Evolutionary conservation across 2,888 invertebrate genomes (phyloP).

Genomic region (Mimumesa dahlbomi): DNA sequence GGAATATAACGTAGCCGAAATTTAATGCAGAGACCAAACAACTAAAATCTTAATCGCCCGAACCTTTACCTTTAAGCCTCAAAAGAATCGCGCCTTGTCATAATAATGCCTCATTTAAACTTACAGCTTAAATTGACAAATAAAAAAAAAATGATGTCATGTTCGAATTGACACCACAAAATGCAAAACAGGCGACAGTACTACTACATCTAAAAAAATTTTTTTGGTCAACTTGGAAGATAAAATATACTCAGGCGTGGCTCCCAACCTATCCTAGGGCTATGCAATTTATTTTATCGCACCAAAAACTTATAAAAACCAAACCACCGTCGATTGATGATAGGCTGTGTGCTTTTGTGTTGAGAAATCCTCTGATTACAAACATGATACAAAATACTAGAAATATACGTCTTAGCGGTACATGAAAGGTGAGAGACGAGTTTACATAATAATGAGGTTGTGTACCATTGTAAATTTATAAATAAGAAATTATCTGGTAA

Average conservation of each 20-base stretch:
- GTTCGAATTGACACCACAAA: slow-evolving; percentile 75
- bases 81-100: slow-evolving; percentile 73
- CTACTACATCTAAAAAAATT: slow-evolving; percentile 74
- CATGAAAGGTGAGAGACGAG: slow-evolving; percentile 80
- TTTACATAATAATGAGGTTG: slow-evolving; percentile 78
- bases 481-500: slow-evolving; percentile 65
- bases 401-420: slow-evolving; percentile 76
- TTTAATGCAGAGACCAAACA: slow-evolving; percentile 75
- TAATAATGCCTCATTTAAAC: slow-evolving; percentile 80
- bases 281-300: slow-evolving; percentile 79
- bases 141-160: slow-evolving; percentile 75
- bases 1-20: slow-evolving; percentile 6
- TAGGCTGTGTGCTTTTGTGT: slow-evolving; percentile 79
- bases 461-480: slow-evolving; percentile 71
- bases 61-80: slow-evolving; percentile 72
- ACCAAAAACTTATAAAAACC: slow-evolving; percentile 72
- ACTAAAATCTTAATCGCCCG: slow-evolving; percentile 72
- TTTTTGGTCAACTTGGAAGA: slow-evolving; percentile 79
- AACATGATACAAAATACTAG: slow-evolving; percentile 75
- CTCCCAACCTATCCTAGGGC: slow-evolving; percentile 76
- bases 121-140: slow-evolving; percentile 79
- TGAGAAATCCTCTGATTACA: slow-evolving; percentile 75
- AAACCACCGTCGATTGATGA: slow-evolving; percentile 73
- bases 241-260: slow-evolving; percentile 74
- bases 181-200: slow-evolving; percentile 72